Percentiles rank a stretch among this genome's conserved stretches.
These are phyloP conservation scores for Yponomeuta malinellus DNA, from an alignment of 2,888 invertebrate genomes.

Conservation along the genomic window DNA sequence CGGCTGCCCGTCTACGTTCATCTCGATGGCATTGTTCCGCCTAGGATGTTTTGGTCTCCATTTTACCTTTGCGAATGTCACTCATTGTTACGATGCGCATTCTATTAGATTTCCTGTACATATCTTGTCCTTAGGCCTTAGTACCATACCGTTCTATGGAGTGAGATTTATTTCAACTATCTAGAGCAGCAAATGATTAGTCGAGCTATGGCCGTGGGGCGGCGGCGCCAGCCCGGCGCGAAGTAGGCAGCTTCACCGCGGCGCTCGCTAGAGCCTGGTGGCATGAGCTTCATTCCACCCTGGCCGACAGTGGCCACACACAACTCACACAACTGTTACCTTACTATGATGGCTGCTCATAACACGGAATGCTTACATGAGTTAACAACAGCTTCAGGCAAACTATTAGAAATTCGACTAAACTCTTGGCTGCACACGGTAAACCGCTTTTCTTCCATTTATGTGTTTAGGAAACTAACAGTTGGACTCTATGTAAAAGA, in stretches of 20 bases:
- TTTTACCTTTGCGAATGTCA: slow-evolving; percentile 65
- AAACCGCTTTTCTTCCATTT: slow-evolving; percentile 70
- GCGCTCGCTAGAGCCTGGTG: slow-evolving; percentile 33
- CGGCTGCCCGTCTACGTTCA: slow-evolving; percentile 68
- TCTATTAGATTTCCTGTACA: slow-evolving; percentile 72
- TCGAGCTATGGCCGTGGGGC: not conserved
- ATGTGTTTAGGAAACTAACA: slow-evolving; percentile 65
- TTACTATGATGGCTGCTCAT: slow-evolving; percentile 56
- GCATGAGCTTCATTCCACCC: slow-evolving; percentile 40
- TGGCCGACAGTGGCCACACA: slow-evolving; percentile 34
- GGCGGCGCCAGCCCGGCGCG: slow-evolving; percentile 33
- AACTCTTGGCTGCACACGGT: slow-evolving; percentile 74
- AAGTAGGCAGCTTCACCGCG: slow-evolving; percentile 22
- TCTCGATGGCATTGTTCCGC: slow-evolving; percentile 67
- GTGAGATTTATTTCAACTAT: slow-evolving; percentile 30
- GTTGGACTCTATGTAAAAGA: slow-evolving; percentile 57
- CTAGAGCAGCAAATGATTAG: slow-evolving; percentile 20
- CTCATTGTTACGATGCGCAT: slow-evolving; percentile 70
- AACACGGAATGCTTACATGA: slow-evolving; percentile 71
- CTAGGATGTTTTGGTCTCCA: slow-evolving; percentile 63
- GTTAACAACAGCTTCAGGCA: slow-evolving; percentile 64
- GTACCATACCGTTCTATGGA: slow-evolving; percentile 26
- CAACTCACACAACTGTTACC: slow-evolving; percentile 43
- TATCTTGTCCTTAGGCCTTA: slow-evolving; percentile 58
- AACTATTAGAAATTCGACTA: slow-evolving; percentile 71